Evolutionary conservation across 2,113 vertebrate genomes (phyloP).

Genomic region (Dendrocopos noguchii): DNA sequence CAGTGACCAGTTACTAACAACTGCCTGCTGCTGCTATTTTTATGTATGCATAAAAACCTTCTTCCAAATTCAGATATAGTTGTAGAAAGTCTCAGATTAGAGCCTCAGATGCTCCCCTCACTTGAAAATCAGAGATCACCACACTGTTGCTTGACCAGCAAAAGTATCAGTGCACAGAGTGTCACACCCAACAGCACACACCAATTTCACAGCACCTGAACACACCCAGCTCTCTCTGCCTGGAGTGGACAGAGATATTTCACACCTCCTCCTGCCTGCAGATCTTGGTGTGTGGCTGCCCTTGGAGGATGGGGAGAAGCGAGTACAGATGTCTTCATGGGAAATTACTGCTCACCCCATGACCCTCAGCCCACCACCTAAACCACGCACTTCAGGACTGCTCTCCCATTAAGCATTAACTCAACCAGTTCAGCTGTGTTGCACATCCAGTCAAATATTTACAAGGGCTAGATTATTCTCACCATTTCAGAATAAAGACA

Average conservation of each 20-base stretch:
- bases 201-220: not conserved
- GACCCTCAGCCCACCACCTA: not conserved
- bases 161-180: not conserved
- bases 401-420: slow-evolving; percentile 56
- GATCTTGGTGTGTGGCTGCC: no score
- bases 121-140: not conserved
- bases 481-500: not conserved
- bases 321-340: not conserved
- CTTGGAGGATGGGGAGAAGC: not conserved
- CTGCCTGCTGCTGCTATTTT: not conserved
- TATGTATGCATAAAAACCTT: rapidly evolving
- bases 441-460: slow-evolving; percentile 42
- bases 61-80: not conserved
- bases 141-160: not conserved
- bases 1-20: not conserved
- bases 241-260: rapidly evolving
- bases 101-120: not conserved
- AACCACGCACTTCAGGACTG: not conserved
- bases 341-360: not conserved
- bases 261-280: not conserved
- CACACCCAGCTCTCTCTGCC: rapidly evolving
- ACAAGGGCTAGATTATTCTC: slow-evolving; percentile 38
- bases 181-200: not conserved
- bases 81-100: not conserved
- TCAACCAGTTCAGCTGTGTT: not conserved